Base-by-base conservation (phyloP, 1,140 invertebrate species). In the Augochlora pura region DNA sequence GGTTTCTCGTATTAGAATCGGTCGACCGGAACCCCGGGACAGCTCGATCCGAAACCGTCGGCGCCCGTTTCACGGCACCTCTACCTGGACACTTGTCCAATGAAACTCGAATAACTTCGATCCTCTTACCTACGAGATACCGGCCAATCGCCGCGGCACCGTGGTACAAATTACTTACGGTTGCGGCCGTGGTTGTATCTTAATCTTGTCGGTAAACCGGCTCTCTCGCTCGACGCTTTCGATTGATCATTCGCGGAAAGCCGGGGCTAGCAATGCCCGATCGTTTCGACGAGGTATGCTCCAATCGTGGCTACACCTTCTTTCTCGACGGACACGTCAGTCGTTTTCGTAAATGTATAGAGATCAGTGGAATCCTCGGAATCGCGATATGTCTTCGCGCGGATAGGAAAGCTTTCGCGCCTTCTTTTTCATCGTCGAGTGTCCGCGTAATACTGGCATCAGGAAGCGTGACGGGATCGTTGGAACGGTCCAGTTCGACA, bases 151-250 rank as follows among this genome's bases (percentile, higher is more conserved):
- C 25, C 23, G 57, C 38, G 38, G 54, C 67, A 46, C 39, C 65
- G 46, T 46, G 62, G 77, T 73, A 83, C 69, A 80, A 83, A 83
- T 83, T 78, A 79, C 70, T n/a, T 54, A 80, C 5, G 81, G 69
- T 46, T 38, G 77, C 46, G 81, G 42, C 65, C 32, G 42, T 25
- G 38, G 70, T n/a, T 69, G 67, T 83, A 83, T 84, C 81, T 84
- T 80, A 79, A 83, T 84, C 81, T 84, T 83, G 81, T 84, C 82
- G 59, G 76, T 65, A 75, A 83, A 84, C 81, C 76, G 81, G 82
- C 81, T 83, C 81, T 83, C 38, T 57, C 38, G 32, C 12, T 59
- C 23, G 64, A 49, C 52, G 57, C 42, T 54, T 84, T 83, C 76
- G 65, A 83, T 84, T 83, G 70, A 79, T 84, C 81, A 78, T 77